A percentile compares a stretch with the other conserved stretches of the same genome.
Conservation (phyloP, 2,888 invertebrate genomes). For the Cactoblastis cactorum region DNA sequence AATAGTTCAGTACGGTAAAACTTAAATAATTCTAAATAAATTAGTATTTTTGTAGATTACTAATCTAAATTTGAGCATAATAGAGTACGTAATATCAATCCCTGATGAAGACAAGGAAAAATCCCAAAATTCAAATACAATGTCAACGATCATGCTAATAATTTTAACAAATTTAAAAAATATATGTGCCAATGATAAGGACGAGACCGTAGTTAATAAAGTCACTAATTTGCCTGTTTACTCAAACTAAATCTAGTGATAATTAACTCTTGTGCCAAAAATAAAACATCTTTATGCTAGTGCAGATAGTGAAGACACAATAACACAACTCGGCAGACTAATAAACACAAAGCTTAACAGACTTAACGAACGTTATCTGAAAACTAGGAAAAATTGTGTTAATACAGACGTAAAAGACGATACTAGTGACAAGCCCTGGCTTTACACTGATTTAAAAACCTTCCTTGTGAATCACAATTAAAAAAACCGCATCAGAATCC, state of each 20-base stretch:
- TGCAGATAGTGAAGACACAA: background rate
- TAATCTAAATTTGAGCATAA: too few relatives aligned
- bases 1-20: too few relatives aligned
- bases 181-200: background rate
- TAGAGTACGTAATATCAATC: too few relatives aligned
- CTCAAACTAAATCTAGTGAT: background rate
- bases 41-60: too few relatives aligned
- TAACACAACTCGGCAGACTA: background rate
- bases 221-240: background rate
- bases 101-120: too few relatives aligned
- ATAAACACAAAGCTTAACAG: constrained; percentile 1
- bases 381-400: background rate
- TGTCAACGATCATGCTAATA: too few relatives aligned
- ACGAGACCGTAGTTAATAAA: background rate
- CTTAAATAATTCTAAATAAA: too few relatives aligned
- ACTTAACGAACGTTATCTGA: background rate
- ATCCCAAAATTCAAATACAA: too few relatives aligned
- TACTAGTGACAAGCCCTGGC: too few relatives aligned
- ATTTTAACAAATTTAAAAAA: background rate
- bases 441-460: too few relatives aligned
- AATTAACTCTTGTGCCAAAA: background rate
- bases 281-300: background rate
- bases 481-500: too few relatives aligned
- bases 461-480: too few relatives aligned
- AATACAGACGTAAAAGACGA: background rate